A percentile compares a stretch with the other conserved stretches of the same genome.
Evolutionary conservation across 2,797 vertebrate genomes (phyloP).

Genomic region (Poeciliopsis turneri): DNA sequence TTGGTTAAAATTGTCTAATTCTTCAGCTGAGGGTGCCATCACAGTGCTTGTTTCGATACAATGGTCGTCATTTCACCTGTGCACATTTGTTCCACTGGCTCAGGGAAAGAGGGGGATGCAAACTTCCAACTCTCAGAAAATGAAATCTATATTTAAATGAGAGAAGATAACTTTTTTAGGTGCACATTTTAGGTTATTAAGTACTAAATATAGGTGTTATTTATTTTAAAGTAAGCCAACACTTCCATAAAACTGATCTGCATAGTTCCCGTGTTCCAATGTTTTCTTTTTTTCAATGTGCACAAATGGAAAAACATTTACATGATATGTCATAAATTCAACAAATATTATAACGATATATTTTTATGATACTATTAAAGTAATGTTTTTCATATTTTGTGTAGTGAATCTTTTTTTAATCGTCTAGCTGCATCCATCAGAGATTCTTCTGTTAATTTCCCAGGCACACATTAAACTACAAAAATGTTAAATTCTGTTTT

Average conservation of each 20-base stretch:
- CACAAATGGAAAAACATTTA: not conserved
- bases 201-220: not conserved
- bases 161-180: not conserved
- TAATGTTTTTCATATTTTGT: not conserved
- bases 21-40: constrained; percentile 53
- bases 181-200: not conserved
- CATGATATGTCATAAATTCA: not conserved
- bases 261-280: not conserved
- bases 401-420: not conserved
- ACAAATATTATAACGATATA: not conserved
- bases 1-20: constrained; percentile 43
- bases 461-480: not conserved
- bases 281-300: not conserved
- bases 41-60: constrained; percentile 44
- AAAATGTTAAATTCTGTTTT: not conserved
- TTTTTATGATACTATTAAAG: not conserved
- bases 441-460: not conserved
- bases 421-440: not conserved
- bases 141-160: not conserved
- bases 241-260: not conserved
- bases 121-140: not conserved
- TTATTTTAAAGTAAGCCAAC: not conserved
- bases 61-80: constrained; percentile 16
- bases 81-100: constrained; percentile 5
- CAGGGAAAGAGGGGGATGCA: not conserved